Percentiles rank a stretch among this genome's conserved stretches.
phyloP scores from a whole-genome alignment of 2,888 invertebrate species.

The Brenthis daphne region DNA sequence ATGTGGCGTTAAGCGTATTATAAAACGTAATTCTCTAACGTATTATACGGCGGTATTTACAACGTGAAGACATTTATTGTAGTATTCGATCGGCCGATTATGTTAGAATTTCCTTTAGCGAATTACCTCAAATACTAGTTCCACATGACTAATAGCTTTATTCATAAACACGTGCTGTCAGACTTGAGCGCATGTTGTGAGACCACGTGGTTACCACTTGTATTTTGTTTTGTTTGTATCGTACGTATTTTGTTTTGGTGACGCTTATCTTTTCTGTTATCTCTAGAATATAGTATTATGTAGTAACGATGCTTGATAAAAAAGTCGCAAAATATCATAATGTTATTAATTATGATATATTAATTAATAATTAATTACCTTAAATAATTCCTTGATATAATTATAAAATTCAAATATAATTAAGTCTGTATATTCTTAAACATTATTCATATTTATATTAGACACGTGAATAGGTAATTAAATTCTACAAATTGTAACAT shows the following conservation, averaged over 20 bases:
- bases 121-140: constrained; percentile 16
- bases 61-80: background rate
- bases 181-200: constrained; percentile 15
- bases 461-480: too few species aligned
- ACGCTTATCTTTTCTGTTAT: constrained; percentile 22
- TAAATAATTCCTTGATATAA: too few species aligned
- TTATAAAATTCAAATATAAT: too few species aligned
- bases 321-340: constrained; percentile 1
- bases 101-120: constrained; percentile 11
- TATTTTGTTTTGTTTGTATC: constrained; percentile 29
- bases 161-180: constrained; percentile 30
- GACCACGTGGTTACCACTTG: constrained; percentile 30
- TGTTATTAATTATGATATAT: constrained; percentile 11
- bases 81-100: background rate
- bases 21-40: too few species aligned
- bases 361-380: background rate
- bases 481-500: too few species aligned
- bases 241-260: constrained; percentile 28
- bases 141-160: constrained; percentile 20
- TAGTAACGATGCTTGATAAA: constrained; percentile 6
- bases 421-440: too few species aligned
- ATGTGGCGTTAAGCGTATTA: too few species aligned
- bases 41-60: too few species aligned
- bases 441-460: too few species aligned
- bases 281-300: constrained; percentile 10